Base-by-base conservation (phyloP, 2,113 vertebrate species). In the Daubentonia madagascariensis region DNA sequence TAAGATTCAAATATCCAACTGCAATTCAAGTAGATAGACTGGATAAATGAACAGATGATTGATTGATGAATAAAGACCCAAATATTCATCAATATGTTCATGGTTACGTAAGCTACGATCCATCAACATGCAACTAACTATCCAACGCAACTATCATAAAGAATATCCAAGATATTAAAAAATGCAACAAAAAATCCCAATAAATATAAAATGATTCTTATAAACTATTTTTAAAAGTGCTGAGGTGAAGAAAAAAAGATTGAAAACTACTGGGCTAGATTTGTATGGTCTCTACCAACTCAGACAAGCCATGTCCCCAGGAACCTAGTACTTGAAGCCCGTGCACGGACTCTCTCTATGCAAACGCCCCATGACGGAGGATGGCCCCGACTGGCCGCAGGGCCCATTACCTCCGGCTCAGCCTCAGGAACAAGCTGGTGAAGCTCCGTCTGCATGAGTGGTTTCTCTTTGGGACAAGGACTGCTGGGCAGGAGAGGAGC, bases 391-490 rank as follows among this genome's bases (percentile, higher is more conserved):
- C 25, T 0, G 14, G 8, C 72, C 1, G 1, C 0, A 3, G n/a
- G 0, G 43, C 13, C 52, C 22, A 0, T 98, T 98, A 99, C 99
- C 98, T 99, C 98, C 0, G 99, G 98, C 65, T 98, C 97, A 3
- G 98, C 98, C 65, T 98, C 98, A 0, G 99, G 98, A 79, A 99
- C 2, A 0, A 99, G 99, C 91, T 4, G 61, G 54, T 97, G 89
- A 43, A 99, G 94, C 80, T 99, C 94, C 0, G 23, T 97, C 96
- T 98, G 98, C 0, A 88, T 84, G 81, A 98, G 79, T 0, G 97
- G 50, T 4, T 73, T 52, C 86, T 97, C 97, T 4, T 22, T 30
- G 1, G 52, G 52, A 7, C 48, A 83, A 17, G 17, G 40, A 8
- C 8, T 4, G 0, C 84, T 61, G 37, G 98, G 85, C 91, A 99